Conservation (phyloP, 2,113 vertebrate genomes). For the Emberiza fucata region DNA sequence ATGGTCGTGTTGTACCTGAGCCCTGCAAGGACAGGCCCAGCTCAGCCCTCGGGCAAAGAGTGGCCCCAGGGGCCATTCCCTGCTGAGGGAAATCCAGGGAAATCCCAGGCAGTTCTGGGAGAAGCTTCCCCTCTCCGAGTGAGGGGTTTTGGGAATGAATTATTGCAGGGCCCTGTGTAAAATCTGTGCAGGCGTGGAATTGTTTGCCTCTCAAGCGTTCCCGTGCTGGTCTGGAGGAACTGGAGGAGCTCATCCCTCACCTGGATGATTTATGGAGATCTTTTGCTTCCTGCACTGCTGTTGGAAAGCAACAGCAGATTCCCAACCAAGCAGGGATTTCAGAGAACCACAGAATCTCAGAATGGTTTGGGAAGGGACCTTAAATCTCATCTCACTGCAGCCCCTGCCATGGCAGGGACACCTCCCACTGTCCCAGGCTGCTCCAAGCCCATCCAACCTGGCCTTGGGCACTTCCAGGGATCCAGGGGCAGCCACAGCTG, state of each 20-base stretch:
- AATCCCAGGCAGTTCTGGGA: fast-evolving
- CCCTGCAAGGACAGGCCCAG: constrained; percentile 50
- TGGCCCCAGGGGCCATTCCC: fast-evolving
- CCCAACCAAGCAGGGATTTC: background rate
- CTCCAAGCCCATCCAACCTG: background rate
- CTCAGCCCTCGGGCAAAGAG: background rate
- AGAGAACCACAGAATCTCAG: background rate
- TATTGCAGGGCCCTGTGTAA: fast-evolving
- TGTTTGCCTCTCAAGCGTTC: fast-evolving
- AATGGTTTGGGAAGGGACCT: background rate
- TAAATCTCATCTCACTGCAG: background rate
- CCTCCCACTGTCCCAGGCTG: fast-evolving
- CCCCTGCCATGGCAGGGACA: background rate
- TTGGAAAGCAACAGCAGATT: background rate
- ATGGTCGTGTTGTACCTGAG: constrained; percentile 85
- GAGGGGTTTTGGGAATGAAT: fast-evolving
- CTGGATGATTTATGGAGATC: background rate
- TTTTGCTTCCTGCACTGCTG: background rate
- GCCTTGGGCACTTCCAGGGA: background rate
- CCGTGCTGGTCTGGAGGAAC: fast-evolving
- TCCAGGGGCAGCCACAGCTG: background rate
- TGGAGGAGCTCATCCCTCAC: fast-evolving
- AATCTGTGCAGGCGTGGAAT: fast-evolving
- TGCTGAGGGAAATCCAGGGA: background rate
- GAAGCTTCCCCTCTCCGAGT: fast-evolving